phyloP scores from a whole-genome alignment of 2,888 invertebrate genomes.

The Steinernema scapterisci region DNA sequence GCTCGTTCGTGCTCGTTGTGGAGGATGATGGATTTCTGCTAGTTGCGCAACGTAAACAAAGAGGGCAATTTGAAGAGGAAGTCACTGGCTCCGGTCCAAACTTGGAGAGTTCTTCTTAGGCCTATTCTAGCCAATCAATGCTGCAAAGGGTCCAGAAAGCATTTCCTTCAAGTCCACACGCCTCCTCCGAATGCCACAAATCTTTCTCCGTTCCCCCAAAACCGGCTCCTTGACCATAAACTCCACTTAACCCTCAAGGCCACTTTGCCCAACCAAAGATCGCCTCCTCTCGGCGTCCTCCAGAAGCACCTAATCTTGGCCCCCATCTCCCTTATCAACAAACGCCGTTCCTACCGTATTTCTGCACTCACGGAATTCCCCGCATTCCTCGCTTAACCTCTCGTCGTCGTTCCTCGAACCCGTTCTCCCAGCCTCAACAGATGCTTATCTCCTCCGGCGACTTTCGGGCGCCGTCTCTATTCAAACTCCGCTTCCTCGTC shows the following conservation, averaged over 20 bases:
- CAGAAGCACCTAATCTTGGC: neutral
- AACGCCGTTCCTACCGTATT: constrained; percentile 6
- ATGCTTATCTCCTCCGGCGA: neutral
- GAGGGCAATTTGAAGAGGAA: too few species aligned
- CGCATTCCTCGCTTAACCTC: constrained; percentile 6
- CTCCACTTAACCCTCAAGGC: neutral
- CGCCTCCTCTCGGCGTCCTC: neutral
- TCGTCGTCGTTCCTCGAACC: neutral
- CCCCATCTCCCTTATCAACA: neutral
- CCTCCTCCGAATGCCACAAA: too few species aligned
- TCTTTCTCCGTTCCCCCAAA: neutral
- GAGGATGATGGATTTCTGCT: too few species aligned
- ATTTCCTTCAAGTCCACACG: too few species aligned
- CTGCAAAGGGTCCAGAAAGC: too few species aligned
- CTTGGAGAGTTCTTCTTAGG: too few species aligned
- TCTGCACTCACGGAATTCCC: neutral
- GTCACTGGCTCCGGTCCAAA: too few species aligned
- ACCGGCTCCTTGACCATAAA: neutral
- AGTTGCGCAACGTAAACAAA: too few species aligned
- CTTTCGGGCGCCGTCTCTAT: neutral
- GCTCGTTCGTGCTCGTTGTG: neutral
- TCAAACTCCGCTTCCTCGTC: neutral
- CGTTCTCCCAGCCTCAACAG: neutral
- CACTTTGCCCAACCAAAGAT: neutral
- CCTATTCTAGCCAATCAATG: too few species aligned